Percentiles rank a stretch among this genome's conserved stretches.
Conservation (phyloP, 2,113 vertebrate species). For the Suricata suricatta region DNA sequence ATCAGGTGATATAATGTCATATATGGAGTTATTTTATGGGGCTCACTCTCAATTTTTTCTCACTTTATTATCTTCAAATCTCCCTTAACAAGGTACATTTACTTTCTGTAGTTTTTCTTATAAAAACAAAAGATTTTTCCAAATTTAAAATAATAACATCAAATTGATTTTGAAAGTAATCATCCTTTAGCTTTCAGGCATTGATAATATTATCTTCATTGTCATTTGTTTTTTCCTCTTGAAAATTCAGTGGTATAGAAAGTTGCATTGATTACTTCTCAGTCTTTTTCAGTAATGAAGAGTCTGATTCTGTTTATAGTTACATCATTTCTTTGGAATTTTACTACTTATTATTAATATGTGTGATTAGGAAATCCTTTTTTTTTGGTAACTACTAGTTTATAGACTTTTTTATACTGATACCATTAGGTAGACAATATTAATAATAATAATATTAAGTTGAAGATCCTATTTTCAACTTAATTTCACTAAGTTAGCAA, state of each 20-base stretch:
- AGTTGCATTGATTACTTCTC: background rate
- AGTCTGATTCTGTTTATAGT: background rate
- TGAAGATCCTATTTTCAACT: background rate
- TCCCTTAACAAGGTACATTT: background rate
- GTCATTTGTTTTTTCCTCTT: background rate
- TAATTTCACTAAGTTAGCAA: slow-evolving; percentile 20
- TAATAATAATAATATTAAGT: too few relatives aligned
- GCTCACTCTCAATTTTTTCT: background rate
- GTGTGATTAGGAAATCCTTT: background rate
- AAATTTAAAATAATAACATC: slow-evolving; percentile 20
- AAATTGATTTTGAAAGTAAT: background rate
- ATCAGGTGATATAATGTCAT: too few relatives aligned
- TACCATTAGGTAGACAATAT: background rate
- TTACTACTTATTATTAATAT: background rate
- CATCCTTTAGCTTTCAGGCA: background rate
- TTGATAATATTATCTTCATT: background rate
- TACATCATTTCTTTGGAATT: background rate
- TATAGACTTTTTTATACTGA: slow-evolving; percentile 12
- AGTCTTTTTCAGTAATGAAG: background rate
- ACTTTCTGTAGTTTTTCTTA: background rate
- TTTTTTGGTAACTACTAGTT: background rate
- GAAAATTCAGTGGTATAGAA: background rate
- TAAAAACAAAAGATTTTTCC: background rate
- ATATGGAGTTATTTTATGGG: background rate
- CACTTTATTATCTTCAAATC: background rate